Percentiles rank a stretch among this genome's conserved stretches.
Evolutionary conservation across 2,888 invertebrate genomes (phyloP).

Genomic region (Tortricodes alternella): DNA sequence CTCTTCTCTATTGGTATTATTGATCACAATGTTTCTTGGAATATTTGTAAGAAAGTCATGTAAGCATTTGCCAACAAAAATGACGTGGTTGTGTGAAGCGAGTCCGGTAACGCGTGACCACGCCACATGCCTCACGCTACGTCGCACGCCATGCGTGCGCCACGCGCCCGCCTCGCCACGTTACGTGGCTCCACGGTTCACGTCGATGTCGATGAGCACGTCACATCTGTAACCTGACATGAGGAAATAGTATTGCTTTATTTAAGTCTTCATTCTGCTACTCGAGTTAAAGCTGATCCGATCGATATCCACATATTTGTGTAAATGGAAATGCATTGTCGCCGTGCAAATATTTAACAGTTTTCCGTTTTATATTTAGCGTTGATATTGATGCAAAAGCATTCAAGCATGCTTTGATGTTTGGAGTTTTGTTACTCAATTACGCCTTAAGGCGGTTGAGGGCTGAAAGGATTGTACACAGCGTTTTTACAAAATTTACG

Average conservation of each 20-base stretch:
- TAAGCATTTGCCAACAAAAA: too few species aligned
- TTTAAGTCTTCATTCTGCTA: constrained; percentile 58
- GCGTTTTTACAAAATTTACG: too few species aligned
- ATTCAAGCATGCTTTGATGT: too few species aligned
- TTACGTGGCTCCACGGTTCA: constrained; percentile 26
- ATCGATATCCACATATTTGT: constrained; percentile 24
- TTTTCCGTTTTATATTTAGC: neutral
- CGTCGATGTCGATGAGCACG: constrained; percentile 64
- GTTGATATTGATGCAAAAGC: too few species aligned
- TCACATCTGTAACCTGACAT: constrained; percentile 58
- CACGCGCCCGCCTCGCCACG: neutral
- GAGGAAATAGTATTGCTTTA: constrained; percentile 72
- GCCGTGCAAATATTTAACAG: neutral
- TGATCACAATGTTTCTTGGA: too few species aligned
- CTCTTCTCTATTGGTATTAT: too few species aligned
- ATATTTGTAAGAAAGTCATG: too few species aligned
- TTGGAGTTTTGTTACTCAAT: neutral
- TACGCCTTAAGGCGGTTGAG: too few species aligned
- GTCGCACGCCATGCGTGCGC: neutral
- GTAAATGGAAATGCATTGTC: neutral
- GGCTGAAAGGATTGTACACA: too few species aligned
- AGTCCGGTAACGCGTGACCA: neutral
- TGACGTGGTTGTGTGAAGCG: too few species aligned
- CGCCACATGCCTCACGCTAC: neutral
- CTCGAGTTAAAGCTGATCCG: constrained; percentile 39